Percentiles rank a stretch among this genome's conserved stretches.
Conservation (phyloP, 2,888 invertebrate species). For the Drosophila borborema region DNA sequence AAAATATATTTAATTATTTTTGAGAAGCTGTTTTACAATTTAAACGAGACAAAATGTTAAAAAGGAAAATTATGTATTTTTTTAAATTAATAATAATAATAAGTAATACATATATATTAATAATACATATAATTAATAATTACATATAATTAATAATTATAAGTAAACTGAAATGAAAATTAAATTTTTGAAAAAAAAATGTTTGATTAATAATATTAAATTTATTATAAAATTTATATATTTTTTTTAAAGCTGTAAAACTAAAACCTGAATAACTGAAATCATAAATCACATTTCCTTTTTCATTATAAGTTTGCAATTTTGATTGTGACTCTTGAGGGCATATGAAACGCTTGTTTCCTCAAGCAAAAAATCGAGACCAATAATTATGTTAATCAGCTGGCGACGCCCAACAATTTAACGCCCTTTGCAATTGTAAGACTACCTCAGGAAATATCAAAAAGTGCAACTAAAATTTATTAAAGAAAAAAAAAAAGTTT, state of each 20-base stretch:
- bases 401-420: slow-evolving; percentile 28
- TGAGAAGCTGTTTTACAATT: not conserved
- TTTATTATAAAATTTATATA: no score
- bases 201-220: no score
- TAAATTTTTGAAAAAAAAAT: no score
- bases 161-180: no score
- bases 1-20: not conserved
- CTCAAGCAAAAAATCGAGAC: not conserved
- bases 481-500: slow-evolving; percentile 5
- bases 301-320: not conserved
- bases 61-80: no score
- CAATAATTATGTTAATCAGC: slow-evolving; percentile 51
- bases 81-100: no score
- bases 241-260: no score
- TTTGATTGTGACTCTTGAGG: not conserved
- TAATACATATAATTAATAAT: no score
- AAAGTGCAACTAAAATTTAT: slow-evolving; percentile 24
- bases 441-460: slow-evolving; percentile 32
- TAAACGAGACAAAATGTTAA: not conserved
- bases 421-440: slow-evolving; percentile 48
- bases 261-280: not conserved
- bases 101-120: no score
- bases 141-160: no score
- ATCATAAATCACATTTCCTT: not conserved
- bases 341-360: slow-evolving; percentile 10